Conservation (phyloP, 2,797 vertebrate genomes). For the Lepilemur ruficaudatus region DNA sequence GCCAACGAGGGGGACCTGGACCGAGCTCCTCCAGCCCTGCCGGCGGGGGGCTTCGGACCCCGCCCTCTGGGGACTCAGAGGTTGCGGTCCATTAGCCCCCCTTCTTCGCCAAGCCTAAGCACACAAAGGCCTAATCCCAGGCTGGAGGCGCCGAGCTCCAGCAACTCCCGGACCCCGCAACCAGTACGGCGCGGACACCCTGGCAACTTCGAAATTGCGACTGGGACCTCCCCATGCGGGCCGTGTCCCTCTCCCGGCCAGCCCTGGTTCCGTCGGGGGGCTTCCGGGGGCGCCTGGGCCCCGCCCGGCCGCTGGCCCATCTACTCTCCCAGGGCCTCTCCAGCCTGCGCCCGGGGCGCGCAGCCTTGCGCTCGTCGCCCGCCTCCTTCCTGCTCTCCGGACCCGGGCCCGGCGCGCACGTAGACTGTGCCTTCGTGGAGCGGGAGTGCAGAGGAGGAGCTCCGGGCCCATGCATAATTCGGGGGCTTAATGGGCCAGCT, state of each 20-base stretch:
- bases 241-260: not conserved
- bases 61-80: not conserved
- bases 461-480: slow-evolving; percentile 80
- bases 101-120: not conserved
- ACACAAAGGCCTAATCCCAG: not conserved
- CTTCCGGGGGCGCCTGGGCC: not conserved
- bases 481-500: slow-evolving; percentile 84
- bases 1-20: not conserved
- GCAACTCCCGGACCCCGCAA: not conserved
- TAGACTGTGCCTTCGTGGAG: slow-evolving; percentile 44
- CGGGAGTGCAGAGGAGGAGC: slow-evolving; percentile 65
- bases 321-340: not conserved
- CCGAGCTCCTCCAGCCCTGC: slow-evolving; percentile 13
- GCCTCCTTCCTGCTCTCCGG: slow-evolving; percentile 72
- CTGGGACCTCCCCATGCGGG: not conserved
- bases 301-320: not conserved
- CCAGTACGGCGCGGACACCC: not conserved
- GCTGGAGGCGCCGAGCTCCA: not conserved
- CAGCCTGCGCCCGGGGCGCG: not conserved
- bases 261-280: not conserved
- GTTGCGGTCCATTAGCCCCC: not conserved
- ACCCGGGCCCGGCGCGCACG: slow-evolving; percentile 44
- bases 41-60: not conserved
- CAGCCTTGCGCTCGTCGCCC: slow-evolving; percentile 38
- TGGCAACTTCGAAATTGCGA: not conserved